A percentile compares a stretch with the other conserved stretches of the same genome.
Conservation (phyloP, 2,797 vertebrate genomes). For the Micropoecilia bifurca region DNA sequence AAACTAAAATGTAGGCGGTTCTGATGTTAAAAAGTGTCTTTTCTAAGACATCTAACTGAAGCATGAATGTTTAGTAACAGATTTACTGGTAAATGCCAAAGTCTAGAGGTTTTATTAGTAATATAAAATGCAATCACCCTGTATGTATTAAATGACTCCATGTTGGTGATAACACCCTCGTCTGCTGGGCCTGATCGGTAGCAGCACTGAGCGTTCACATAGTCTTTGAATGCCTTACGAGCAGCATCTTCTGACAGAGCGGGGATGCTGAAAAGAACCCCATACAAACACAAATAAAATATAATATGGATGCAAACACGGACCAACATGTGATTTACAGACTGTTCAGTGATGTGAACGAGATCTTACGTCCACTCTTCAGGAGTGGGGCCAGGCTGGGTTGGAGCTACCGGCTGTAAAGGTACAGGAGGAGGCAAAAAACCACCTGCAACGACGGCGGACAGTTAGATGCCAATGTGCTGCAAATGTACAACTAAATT, state of each 20-base stretch:
- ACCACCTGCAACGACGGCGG: conserved; percentile 50
- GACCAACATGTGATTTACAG: background rate
- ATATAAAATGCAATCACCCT: conserved; percentile 54
- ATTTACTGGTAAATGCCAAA: background rate
- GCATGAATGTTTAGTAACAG: background rate
- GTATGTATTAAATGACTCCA: conserved; percentile 74
- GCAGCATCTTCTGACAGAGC: conserved; percentile 74
- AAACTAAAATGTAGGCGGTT: background rate
- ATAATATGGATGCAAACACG: background rate
- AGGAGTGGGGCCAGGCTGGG: conserved; percentile 40
- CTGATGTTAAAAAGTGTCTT: background rate
- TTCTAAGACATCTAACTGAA: background rate
- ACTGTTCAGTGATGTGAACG: background rate
- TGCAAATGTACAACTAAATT: background rate
- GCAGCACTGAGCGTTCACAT: conserved; percentile 71
- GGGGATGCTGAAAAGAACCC: conserved; percentile 66
- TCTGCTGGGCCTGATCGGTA: conserved; percentile 64
- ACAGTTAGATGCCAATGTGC: background rate
- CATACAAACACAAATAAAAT: background rate
- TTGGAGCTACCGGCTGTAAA: conserved; percentile 48
- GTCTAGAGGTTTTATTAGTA: background rate
- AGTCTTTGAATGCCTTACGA: conserved; percentile 70
- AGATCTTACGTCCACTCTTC: conserved; percentile 54
- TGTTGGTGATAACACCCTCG: conserved; percentile 67
- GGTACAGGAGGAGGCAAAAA: conserved; percentile 71